Conservation (phyloP, 2,888 invertebrate genomes). For the Crepidodera aurea region DNA sequence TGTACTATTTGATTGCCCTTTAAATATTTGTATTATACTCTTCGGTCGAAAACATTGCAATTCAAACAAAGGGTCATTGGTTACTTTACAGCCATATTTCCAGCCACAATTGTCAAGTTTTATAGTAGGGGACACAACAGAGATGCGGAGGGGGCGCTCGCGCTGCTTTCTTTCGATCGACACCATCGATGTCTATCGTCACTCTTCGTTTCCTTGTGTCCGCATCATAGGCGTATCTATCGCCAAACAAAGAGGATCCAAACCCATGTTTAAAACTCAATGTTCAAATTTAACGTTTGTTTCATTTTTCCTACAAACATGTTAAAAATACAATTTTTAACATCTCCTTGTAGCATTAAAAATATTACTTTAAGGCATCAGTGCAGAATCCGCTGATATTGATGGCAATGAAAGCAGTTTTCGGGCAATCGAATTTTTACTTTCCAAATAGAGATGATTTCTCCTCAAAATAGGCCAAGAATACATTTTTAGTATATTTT, state of each 20-base stretch:
- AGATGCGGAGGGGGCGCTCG: constrained; percentile 37
- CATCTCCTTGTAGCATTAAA: too few species aligned
- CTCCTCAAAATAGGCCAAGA: too few species aligned
- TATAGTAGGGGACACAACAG: constrained; percentile 36
- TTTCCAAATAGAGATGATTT: too few species aligned
- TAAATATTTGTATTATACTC: constrained; percentile 44
- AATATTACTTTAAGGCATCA: too few species aligned
- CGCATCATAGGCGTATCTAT: constrained; percentile 22
- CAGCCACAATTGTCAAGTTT: constrained; percentile 47
- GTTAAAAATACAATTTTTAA: too few species aligned
- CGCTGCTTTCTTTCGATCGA: constrained; percentile 41
- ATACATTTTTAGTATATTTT: too few species aligned
- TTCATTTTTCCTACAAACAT: too few species aligned
- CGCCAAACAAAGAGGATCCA: background rate
- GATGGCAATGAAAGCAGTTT: too few species aligned
- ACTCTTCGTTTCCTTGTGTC: constrained; percentile 33
- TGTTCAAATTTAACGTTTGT: too few species aligned
- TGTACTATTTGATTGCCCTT: constrained; percentile 36
- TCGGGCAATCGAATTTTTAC: too few species aligned
- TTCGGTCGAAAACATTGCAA: constrained; percentile 53
- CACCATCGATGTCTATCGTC: constrained; percentile 35
- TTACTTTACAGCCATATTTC: constrained; percentile 62
- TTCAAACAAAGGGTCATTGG: constrained; percentile 61
- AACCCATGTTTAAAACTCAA: too few species aligned
- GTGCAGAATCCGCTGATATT: too few species aligned